Evolutionary conservation across 2,888 invertebrate genomes (phyloP), one percentile per base, ranked within the genome.

Genomic region (Drosophila picticornis): DNA sequence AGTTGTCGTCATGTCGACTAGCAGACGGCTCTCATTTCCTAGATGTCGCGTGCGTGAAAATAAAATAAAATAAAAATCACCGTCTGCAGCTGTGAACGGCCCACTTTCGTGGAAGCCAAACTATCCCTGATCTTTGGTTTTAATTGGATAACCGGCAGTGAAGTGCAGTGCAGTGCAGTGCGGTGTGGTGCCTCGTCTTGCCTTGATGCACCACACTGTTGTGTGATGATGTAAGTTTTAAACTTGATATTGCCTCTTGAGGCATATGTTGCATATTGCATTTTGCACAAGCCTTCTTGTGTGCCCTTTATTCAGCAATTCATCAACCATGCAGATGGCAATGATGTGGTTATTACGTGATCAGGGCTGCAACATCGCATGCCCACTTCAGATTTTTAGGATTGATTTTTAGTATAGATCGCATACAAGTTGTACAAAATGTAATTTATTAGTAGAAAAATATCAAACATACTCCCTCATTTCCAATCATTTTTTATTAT

Each of bases 61-160:
- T 7, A 19, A 40, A 27, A 48, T 13, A 36, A 40, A 61, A 58
- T n/a, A 50, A 29, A 58, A 51, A 57, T 55, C 40, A 57, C 51
- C 25, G 52, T 69, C 51, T 58, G 34, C 36, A 31, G 40, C 25
- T 62, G 62, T 50, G 19, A 60, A 55, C 82, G 87, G 75, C 82
- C 88, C 83, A 87, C 70, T 73, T 87, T 68, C 52, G 84, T 46
- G 66, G 81, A 48, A 67, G 48, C 29, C 46, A 71, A 69, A 83
- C 80, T 75, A 85, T 90, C 90, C 88, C 90, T 83, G 86, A 85
- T 85, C 85, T 85, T 80, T 69, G 87, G 75, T 83, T 85, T 85
- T 90, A 90, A 85, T 85, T 90, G 85, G 89, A 86, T 86, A 90
- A 83, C 90, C 90, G 83, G 86, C 90, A 85, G 74, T 68, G 53